Percentiles rank a stretch among this genome's conserved stretches.
phyloP scores from a whole-genome alignment of 2,888 invertebrate species.

The Dryobotodes eremita region DNA sequence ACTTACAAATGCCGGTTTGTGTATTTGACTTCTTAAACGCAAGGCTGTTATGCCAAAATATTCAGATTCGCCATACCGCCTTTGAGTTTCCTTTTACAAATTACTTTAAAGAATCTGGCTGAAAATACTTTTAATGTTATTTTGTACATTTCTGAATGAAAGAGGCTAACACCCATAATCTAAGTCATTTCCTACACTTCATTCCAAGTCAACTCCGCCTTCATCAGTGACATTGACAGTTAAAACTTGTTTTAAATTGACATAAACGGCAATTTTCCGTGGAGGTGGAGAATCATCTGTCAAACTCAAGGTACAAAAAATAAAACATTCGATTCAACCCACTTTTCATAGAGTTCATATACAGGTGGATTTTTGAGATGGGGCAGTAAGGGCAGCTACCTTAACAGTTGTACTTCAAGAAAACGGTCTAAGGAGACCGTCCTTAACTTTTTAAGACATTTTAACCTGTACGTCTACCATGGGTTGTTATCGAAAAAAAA shows the following conservation, averaged over 20 bases:
- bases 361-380: too few relatives aligned
- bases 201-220: background rate
- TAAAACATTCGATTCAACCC: too few relatives aligned
- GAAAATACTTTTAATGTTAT: constrained; percentile 58
- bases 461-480: too few relatives aligned
- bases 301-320: background rate
- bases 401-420: too few relatives aligned
- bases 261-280: background rate
- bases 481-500: too few relatives aligned
- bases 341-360: too few relatives aligned
- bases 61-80: constrained; percentile 35
- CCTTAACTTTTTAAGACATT: too few relatives aligned
- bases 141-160: constrained; percentile 40
- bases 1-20: constrained; percentile 46
- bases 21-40: constrained; percentile 54
- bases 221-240: background rate
- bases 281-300: background rate
- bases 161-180: constrained; percentile 9
- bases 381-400: too few relatives aligned
- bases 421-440: too few relatives aligned
- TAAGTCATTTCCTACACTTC: background rate
- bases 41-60: constrained; percentile 46
- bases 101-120: constrained; percentile 37
- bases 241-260: background rate
- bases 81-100: constrained; percentile 56